Conservation (phyloP, 2,113 vertebrate species). For the Mirza zaza region DNA sequence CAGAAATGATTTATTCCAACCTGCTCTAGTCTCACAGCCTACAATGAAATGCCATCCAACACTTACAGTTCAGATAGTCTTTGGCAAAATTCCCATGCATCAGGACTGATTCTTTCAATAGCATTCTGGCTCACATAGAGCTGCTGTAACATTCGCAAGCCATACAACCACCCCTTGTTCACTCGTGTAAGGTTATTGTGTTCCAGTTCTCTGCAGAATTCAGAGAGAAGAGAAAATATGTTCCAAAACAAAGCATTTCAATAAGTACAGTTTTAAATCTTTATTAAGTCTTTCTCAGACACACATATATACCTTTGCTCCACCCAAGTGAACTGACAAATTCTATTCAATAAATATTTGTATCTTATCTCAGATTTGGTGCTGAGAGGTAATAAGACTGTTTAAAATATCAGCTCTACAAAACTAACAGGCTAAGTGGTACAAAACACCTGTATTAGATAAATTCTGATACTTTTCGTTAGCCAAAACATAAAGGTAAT, state of each 20-base stretch:
- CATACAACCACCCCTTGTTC: slow-evolving; percentile 98
- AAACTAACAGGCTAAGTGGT: slow-evolving; percentile 11
- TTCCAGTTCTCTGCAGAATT: slow-evolving; percentile 92
- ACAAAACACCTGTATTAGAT: neutral
- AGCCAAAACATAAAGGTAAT: slow-evolving; percentile 24
- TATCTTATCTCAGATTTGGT: slow-evolving; percentile 2
- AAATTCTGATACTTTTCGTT: slow-evolving; percentile 31
- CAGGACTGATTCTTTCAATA: slow-evolving; percentile 92
- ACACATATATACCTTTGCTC: neutral
- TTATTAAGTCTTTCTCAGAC: neutral
- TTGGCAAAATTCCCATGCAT: slow-evolving; percentile 99
- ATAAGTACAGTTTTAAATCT: slow-evolving; percentile 47
- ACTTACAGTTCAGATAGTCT: slow-evolving; percentile 97
- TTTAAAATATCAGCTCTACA: slow-evolving; percentile 46
- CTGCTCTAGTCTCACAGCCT: slow-evolving; percentile 54
- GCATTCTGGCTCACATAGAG: slow-evolving; percentile 94
- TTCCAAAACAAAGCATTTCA: slow-evolving; percentile 51
- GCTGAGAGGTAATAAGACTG: neutral
- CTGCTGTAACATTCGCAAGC: slow-evolving; percentile 92
- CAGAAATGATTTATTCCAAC: slow-evolving; percentile 23
- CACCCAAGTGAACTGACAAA: slow-evolving; percentile 41
- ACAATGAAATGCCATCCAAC: slow-evolving; percentile 46
- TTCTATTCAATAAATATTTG: neutral
- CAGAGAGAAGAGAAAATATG: slow-evolving; percentile 61
- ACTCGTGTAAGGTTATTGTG: slow-evolving; percentile 98